Conservation (phyloP, 2,888 invertebrate species). For the Eilema caniola region DNA sequence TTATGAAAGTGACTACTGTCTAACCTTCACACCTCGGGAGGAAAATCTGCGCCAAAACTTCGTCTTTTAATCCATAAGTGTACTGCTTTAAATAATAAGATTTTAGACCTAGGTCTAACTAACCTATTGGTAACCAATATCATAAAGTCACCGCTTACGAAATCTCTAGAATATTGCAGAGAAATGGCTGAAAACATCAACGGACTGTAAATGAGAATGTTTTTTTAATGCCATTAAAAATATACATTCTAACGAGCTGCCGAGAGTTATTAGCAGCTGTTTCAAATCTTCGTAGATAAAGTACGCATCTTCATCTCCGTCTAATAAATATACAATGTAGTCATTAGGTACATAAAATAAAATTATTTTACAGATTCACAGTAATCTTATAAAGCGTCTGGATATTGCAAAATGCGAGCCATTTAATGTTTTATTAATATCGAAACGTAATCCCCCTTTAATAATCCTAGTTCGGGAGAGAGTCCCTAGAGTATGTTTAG, state of each 20-base stretch:
- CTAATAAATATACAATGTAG: constrained; percentile 1
- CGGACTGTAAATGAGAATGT: not conserved
- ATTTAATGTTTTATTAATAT: constrained; percentile 20
- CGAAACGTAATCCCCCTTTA: constrained; percentile 28
- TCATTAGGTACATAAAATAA: not conserved
- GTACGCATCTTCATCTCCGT: not conserved
- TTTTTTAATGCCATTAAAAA: constrained; percentile 7
- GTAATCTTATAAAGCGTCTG: constrained; percentile 13
- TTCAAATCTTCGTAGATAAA: constrained; percentile 12
- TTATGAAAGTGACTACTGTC: not conserved
- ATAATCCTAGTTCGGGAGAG: constrained; percentile 21
- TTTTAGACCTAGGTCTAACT: not conserved
- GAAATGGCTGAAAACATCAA: not conserved
- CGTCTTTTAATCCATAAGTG: not conserved
- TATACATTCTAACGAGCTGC: constrained; percentile 21
- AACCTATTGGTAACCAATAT: not conserved
- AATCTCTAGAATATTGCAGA: not conserved
- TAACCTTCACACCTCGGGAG: not conserved
- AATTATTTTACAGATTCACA: not conserved
- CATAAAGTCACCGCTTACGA: not conserved
- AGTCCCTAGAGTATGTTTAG: constrained; percentile 26
- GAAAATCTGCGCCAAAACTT: not conserved
- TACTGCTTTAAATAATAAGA: not conserved
- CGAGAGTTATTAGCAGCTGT: constrained; percentile 23
- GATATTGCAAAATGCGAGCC: constrained; percentile 15